Percentiles rank a stretch among this genome's conserved stretches.
Evolutionary conservation across 2,113 vertebrate species (phyloP).

Genomic region (Mesitornis unicolor): DNA sequence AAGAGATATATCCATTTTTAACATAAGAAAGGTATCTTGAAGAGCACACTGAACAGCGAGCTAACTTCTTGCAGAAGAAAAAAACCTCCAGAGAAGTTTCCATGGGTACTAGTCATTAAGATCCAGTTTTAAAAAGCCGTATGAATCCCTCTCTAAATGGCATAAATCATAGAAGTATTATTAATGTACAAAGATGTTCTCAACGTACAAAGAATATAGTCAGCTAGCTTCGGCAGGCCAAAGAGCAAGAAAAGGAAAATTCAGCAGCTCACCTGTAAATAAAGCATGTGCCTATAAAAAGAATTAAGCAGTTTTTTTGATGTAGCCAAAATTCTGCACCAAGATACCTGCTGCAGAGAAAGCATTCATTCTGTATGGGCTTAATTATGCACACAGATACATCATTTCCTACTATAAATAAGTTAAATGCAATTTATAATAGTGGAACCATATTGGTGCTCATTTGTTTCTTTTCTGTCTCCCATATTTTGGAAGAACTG

Average conservation of each 20-base stretch:
- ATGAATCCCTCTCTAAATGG: neutral
- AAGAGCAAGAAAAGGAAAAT: neutral
- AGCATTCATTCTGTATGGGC: neutral
- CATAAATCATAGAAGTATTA: neutral
- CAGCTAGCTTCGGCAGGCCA: neutral
- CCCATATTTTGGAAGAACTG: neutral
- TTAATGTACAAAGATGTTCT: neutral
- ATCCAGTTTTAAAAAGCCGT: neutral
- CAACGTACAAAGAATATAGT: neutral
- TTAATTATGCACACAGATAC: neutral
- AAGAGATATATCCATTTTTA: neutral
- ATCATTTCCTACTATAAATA: neutral
- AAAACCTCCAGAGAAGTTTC: neutral
- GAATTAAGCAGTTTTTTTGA: neutral
- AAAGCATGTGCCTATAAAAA: neutral
- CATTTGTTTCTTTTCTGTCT: neutral
- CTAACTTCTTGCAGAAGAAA: neutral
- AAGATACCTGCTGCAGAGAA: slow-evolving; percentile 14
- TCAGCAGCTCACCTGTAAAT: neutral
- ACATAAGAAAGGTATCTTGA: neutral
- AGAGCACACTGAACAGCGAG: neutral
- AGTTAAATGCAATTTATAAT: neutral
- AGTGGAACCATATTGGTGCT: neutral
- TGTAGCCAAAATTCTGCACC: neutral
- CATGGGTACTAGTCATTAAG: neutral